These are phyloP conservation scores for Amphipoea oculea DNA, from an alignment of 2,888 invertebrate genomes.

Conservation along the genomic window DNA sequence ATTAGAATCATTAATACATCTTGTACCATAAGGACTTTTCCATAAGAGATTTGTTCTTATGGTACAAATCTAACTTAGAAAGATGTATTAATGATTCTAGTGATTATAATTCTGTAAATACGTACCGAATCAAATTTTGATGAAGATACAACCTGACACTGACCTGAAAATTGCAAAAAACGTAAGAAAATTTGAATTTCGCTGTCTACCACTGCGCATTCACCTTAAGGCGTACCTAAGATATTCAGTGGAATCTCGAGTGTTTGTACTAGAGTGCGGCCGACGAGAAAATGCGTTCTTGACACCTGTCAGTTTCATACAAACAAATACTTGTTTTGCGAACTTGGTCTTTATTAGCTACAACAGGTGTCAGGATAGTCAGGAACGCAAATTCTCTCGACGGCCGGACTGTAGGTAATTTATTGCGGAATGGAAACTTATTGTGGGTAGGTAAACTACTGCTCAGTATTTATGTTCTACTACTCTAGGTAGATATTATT, in stretches of 20 bases:
- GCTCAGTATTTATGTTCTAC: conserved; percentile 56
- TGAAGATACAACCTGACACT: too few relatives aligned
- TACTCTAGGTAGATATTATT: conserved; percentile 26
- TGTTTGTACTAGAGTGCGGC: conserved; percentile 12
- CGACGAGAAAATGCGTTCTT: neutral
- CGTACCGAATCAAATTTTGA: too few relatives aligned
- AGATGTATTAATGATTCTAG: too few relatives aligned
- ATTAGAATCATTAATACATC: too few relatives aligned
- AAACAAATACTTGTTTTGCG: neutral
- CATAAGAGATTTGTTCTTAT: too few relatives aligned
- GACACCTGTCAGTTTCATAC: neutral
- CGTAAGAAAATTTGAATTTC: too few relatives aligned
- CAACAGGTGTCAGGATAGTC: too few relatives aligned
- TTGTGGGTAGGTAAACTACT: conserved; percentile 1
- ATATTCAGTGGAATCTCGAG: conserved; percentile 17
- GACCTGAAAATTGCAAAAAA: too few relatives aligned
- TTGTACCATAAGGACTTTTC: too few relatives aligned
- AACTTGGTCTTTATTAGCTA: neutral
- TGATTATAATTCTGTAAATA: too few relatives aligned
- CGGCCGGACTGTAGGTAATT: conserved; percentile 7
- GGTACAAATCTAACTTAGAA: too few relatives aligned
- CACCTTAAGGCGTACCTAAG: conserved; percentile 5
- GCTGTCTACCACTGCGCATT: too few relatives aligned
- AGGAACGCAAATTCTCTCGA: neutral
- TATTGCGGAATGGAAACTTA: conserved; percentile 11